Base-by-base conservation (phyloP, 2,113 vertebrate genomes). In the Rhagologus leucostigma region DNA sequence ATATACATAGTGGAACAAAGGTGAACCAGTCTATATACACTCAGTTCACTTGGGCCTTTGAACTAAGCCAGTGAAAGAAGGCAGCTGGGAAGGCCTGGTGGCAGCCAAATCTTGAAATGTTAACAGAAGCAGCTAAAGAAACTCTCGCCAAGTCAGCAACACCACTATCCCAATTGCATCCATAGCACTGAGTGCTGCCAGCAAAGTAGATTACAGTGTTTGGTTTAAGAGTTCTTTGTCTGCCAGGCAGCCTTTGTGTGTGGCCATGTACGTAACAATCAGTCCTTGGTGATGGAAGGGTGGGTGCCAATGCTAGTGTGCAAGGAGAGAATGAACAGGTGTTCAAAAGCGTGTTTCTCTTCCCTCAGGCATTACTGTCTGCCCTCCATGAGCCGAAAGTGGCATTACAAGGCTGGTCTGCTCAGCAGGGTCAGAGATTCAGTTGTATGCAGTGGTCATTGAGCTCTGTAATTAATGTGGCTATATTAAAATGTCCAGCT, bases 171-270 rank as follows among this genome's bases (percentile, higher is more conserved):
- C 71, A 62, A 26, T 35, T 87, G 46, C 39, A 78, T 65, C 77
- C 77, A 32, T 8, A 96, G 75, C 85, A 24, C 42, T 50, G 85
- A 93, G 24, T 49, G 9, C 87, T 97, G 91, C 93, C 96, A 96
- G 83, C 68, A 87, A 46, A 69, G 75, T 52, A 82, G 90, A 96
- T 93, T 96, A 47, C 75, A 94, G 77, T 22, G 77, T 91, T 94
- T 84, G 67, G 86, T 95, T 91, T 87, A 41, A 19, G 92, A 96
- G 79, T 18, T 64, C 33, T 89, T 74, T 49, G 55, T 91, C 93
- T 95, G 85, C 93, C 95, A 96, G 80, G 56, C 80, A 93, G 78
- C 87, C 79, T 94, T 85, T 95, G 94, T 97, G 96, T 94, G 96
- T 97, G 97, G 96, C 77, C 85, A 15, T 2, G 35, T 62, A 37